These are phyloP conservation scores for Pandemis heparana DNA, from an alignment of 2,888 invertebrate species.

Conservation along the genomic window DNA sequence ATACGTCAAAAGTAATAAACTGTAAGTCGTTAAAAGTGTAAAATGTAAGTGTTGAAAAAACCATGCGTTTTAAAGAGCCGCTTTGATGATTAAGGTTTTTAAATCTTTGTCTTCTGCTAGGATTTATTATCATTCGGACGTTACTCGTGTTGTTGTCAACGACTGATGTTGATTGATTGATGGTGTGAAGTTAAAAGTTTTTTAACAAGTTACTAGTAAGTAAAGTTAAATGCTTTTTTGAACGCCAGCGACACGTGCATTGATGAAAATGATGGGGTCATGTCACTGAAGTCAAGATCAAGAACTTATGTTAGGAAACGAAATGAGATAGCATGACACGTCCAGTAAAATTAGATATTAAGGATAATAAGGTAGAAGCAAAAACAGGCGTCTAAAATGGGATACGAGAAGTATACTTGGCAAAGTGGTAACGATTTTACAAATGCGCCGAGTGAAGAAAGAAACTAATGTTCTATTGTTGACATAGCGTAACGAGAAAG, in stretches of 20 bases:
- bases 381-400: neutral
- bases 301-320: slow-evolving; percentile 18
- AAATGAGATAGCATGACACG: neutral
- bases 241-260: slow-evolving; percentile 27
- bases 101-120: slow-evolving; percentile 32
- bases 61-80: slow-evolving; percentile 19
- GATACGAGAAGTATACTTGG: neutral
- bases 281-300: slow-evolving; percentile 36
- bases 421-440: neutral
- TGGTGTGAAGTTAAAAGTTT: slow-evolving; percentile 28
- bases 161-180: slow-evolving; percentile 39
- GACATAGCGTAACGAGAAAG: slow-evolving; percentile 6
- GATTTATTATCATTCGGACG: slow-evolving; percentile 42
- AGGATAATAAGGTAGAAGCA: neutral
- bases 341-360: neutral
- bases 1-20: slow-evolving; percentile 21
- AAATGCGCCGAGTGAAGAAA: neutral
- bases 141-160: slow-evolving; percentile 43
- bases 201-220: slow-evolving; percentile 30
- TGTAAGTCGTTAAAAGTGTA: neutral
- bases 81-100: slow-evolving; percentile 15
- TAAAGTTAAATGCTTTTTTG: slow-evolving; percentile 18
- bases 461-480: slow-evolving; percentile 6
- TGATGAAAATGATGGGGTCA: slow-evolving; percentile 38
- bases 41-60: slow-evolving; percentile 15